Evolutionary conservation across 2,797 vertebrate genomes (phyloP).

Genomic region (Adelosebastes latens): DNA sequence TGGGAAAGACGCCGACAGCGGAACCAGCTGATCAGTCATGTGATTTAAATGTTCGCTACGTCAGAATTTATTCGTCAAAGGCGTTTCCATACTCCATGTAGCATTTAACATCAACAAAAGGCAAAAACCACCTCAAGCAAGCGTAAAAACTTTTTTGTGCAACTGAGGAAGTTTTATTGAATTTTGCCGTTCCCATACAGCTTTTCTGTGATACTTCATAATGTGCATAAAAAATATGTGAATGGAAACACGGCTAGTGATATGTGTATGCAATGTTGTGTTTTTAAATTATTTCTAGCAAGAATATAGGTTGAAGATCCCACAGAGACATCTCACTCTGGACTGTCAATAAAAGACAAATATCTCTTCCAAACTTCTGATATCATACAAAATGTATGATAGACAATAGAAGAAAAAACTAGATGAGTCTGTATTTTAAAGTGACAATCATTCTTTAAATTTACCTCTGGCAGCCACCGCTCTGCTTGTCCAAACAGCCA

Average conservation of each 20-base stretch:
- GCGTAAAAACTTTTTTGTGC: too few species aligned
- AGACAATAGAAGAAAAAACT: background rate
- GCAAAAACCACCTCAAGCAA: too few species aligned
- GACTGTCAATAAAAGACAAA: background rate
- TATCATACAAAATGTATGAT: background rate
- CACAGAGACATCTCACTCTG: background rate
- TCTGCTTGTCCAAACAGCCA: slow-evolving; percentile 20
- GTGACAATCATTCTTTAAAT: background rate
- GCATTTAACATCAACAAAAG: too few species aligned
- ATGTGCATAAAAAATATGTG: too few species aligned
- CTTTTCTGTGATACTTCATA: too few species aligned
- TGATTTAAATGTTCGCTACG: too few species aligned
- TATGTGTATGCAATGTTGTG: background rate
- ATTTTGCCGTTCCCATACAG: too few species aligned
- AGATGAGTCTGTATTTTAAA: background rate
- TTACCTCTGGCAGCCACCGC: background rate
- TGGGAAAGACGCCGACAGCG: accelerated
- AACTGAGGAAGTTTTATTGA: too few species aligned
- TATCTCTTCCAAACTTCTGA: background rate
- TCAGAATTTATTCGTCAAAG: too few species aligned
- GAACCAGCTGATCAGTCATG: too few species aligned
- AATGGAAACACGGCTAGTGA: too few species aligned
- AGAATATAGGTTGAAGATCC: background rate
- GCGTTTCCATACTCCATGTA: too few species aligned
- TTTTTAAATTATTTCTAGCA: background rate